phyloP scores from a whole-genome alignment of 2,888 invertebrate species.

The Phyllotreta cruciferae region DNA sequence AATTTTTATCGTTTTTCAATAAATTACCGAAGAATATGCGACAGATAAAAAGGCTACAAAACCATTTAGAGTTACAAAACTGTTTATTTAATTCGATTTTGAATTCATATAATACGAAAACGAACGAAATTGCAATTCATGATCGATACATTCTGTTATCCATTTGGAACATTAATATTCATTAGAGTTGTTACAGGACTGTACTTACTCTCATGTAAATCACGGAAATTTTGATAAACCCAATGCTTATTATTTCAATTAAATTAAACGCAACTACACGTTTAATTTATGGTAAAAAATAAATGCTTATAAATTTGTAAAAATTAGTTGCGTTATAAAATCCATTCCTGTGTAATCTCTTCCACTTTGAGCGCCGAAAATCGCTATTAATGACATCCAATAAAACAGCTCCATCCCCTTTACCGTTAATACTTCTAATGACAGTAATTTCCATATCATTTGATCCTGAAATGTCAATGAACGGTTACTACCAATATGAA shows the following conservation, averaged over 20 bases:
- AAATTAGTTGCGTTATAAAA: no score
- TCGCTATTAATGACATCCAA: slow-evolving; percentile 28
- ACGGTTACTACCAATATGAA: slow-evolving; percentile 19
- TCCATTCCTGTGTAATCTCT: neutral
- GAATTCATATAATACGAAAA: slow-evolving; percentile 34
- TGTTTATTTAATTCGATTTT: slow-evolving; percentile 37
- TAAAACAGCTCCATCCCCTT: slow-evolving; percentile 32
- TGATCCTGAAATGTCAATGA: slow-evolving; percentile 22
- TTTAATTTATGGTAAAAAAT: no score
- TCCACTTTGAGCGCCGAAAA: slow-evolving; percentile 12
- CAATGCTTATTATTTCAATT: neutral
- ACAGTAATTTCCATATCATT: slow-evolving; percentile 32
- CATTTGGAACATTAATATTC: slow-evolving; percentile 3
- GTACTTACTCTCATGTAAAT: neutral
- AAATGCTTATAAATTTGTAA: no score
- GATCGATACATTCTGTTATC: slow-evolving; percentile 24
- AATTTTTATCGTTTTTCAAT: no score
- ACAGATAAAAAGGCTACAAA: no score
- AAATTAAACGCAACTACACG: no score
- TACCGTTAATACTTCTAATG: slow-evolving; percentile 29
- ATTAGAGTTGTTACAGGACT: neutral
- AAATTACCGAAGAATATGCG: no score
- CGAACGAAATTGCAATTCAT: slow-evolving; percentile 33
- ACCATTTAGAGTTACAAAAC: slow-evolving; percentile 16
- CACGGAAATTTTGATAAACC: neutral